Conservation (phyloP, 2,888 invertebrate species). For the Limnephilus rhombicus region DNA sequence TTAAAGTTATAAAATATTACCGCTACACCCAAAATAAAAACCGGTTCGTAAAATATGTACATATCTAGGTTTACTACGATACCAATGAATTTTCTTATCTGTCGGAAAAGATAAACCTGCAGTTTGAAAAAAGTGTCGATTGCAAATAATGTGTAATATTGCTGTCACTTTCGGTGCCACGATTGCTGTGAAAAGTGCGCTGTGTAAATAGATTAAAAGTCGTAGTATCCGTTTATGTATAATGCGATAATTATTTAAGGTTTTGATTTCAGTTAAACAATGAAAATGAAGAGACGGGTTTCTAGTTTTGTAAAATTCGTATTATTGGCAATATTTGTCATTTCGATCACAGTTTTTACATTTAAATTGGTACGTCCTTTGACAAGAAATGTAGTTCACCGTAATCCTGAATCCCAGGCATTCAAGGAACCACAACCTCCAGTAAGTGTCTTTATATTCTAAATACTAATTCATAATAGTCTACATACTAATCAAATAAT, state of each 20-base stretch:
- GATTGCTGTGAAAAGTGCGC: conserved; percentile 15
- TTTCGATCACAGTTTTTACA: conserved; percentile 58
- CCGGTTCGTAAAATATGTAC: conserved; percentile 37
- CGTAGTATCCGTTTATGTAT: background rate
- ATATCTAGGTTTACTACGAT: background rate
- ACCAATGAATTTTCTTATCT: conserved; percentile 36
- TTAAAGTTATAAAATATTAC: background rate
- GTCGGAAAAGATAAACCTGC: conserved; percentile 30
- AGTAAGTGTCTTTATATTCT: conserved; percentile 21
- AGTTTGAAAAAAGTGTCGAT: conserved; percentile 12
- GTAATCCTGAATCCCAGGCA: conserved; percentile 10
- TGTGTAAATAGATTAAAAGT: conserved; percentile 7
- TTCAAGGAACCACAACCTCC: conserved; percentile 52
- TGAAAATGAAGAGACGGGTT: conserved; percentile 61
- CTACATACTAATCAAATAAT: background rate
- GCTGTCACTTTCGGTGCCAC: conserved; percentile 28
- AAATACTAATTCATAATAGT: background rate
- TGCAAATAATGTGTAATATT: conserved; percentile 11
- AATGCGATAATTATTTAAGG: conserved; percentile 4
- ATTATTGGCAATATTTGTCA: conserved; percentile 58
- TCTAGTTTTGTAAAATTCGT: conserved; percentile 61
- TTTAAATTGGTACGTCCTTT: conserved; percentile 63
- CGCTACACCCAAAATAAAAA: conserved; percentile 16
- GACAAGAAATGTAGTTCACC: conserved; percentile 24
- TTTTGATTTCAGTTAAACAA: conserved; percentile 41